Conservation (phyloP, 2,113 vertebrate genomes). For the Pteropus alecto region DNA sequence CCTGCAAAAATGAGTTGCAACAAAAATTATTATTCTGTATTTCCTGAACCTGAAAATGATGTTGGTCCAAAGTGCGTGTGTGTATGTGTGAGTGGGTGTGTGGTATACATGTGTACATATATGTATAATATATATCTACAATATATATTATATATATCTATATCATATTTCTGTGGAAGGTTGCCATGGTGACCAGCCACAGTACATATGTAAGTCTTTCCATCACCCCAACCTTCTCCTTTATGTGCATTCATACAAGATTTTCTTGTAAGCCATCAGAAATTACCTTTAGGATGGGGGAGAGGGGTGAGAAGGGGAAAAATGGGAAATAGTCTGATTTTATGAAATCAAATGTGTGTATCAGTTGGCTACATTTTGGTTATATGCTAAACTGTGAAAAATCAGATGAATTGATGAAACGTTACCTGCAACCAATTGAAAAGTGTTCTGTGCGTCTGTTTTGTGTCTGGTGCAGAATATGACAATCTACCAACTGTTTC, state of each 20-base stretch:
- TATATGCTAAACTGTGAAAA: constrained; percentile 92
- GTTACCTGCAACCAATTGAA: constrained; percentile 84
- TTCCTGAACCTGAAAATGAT: constrained; percentile 86
- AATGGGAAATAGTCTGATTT: constrained; percentile 74
- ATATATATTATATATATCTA: constrained; percentile 80
- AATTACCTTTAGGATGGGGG: constrained; percentile 80
- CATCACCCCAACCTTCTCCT: constrained; percentile 91
- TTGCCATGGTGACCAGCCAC: constrained; percentile 89
- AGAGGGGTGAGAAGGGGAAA: constrained; percentile 71
- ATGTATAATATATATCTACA: constrained; percentile 80
- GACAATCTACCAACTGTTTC: constrained; percentile 98
- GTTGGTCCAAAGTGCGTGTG: constrained; percentile 88
- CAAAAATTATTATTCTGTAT: constrained; percentile 78
- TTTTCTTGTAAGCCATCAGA: constrained; percentile 94
- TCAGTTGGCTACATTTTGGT: constrained; percentile 86
- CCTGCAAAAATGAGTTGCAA: constrained; percentile 79
- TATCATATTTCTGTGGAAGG: constrained; percentile 91
- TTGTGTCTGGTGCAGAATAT: constrained; percentile 94
- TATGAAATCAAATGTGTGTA: constrained; percentile 71
- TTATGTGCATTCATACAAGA: constrained; percentile 84
- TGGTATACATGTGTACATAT: constrained; percentile 72
- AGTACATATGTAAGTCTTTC: constrained; percentile 95
- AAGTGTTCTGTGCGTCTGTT: constrained; percentile 89
- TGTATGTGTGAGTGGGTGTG: constrained; percentile 65
- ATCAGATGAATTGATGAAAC: constrained; percentile 83